These are phyloP conservation scores for Tenebrio molitor DNA, from an alignment of 1,140 invertebrate genomes.

Conservation along the genomic window DNA sequence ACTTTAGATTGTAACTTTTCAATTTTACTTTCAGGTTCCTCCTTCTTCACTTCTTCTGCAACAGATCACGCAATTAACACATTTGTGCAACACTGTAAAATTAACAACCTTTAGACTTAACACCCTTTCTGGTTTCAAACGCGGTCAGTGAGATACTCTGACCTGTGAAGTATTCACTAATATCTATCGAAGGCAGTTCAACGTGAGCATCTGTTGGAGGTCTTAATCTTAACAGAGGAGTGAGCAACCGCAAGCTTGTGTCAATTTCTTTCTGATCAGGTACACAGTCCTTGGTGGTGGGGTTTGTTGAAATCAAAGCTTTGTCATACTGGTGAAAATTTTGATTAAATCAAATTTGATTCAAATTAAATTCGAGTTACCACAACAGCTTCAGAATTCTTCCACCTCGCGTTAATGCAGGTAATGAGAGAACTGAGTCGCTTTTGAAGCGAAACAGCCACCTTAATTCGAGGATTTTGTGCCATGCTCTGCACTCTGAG, in stretches of 20 bases:
- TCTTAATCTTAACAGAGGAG: constrained; percentile 65
- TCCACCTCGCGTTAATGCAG: constrained; percentile 85
- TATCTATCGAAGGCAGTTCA: constrained; percentile 77
- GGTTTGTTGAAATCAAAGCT: constrained; percentile 52
- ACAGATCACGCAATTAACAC: neutral
- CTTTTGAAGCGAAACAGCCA: constrained; percentile 82
- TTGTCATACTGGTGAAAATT: constrained; percentile 59
- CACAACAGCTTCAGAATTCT: constrained; percentile 65
- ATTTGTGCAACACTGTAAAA: neutral
- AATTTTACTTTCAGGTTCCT: constrained; percentile 16
- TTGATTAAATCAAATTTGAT: constrained; percentile 24
- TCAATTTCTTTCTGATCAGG: constrained; percentile 53
- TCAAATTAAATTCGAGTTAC: constrained; percentile 40
- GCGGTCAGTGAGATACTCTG: constrained; percentile 81
- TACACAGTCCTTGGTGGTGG: constrained; percentile 55
- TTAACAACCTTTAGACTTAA: constrained; percentile 63
- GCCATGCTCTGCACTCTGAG: constrained; percentile 85
- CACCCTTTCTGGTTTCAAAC: constrained; percentile 77
- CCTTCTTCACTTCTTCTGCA: constrained; percentile 1
- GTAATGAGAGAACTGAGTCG: constrained; percentile 80
- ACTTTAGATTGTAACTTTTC: constrained; percentile 45
- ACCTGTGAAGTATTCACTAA: constrained; percentile 80
- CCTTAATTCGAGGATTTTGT: constrained; percentile 90
- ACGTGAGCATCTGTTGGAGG: constrained; percentile 73
- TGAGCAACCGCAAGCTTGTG: constrained; percentile 49